phyloP scores from a whole-genome alignment of 2,113 vertebrate genomes.

The Trogon surrucura region DNA sequence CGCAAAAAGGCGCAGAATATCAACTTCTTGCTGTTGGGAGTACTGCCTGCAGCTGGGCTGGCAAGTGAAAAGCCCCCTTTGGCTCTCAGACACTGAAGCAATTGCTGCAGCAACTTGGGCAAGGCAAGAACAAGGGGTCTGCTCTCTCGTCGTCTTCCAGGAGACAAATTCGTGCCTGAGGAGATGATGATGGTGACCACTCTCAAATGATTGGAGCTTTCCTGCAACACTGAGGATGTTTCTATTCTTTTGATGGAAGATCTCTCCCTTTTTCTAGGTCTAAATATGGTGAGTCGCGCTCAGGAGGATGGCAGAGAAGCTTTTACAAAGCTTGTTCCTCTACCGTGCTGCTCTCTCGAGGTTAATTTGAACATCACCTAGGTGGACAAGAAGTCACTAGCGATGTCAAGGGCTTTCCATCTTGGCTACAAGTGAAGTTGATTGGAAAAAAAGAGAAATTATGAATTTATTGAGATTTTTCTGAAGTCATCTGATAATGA shows the following conservation, averaged over 20 bases:
- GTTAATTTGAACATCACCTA: not conserved
- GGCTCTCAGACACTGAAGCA: not conserved
- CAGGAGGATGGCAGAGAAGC: not conserved
- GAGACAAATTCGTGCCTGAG: not conserved
- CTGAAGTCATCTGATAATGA: not conserved
- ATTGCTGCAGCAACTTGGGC: not conserved
- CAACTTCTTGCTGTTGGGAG: not conserved
- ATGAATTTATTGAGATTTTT: not conserved
- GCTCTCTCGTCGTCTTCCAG: not conserved
- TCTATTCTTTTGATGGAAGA: not conserved
- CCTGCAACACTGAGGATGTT: not conserved
- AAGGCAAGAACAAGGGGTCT: not conserved
- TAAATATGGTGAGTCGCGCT: not conserved
- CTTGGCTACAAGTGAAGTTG: not conserved
- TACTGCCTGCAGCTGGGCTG: not conserved
- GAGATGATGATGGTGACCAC: not conserved
- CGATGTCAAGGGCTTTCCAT: not conserved
- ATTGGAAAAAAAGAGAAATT: not conserved
- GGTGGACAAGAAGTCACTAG: not conserved
- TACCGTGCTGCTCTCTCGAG: not conserved
- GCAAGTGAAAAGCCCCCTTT: not conserved
- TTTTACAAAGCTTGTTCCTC: not conserved
- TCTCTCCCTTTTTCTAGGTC: not conserved
- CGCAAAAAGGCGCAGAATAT: not conserved
- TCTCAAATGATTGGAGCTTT: rapidly evolving